Base-by-base conservation (phyloP, 1,140 invertebrate genomes). In the Eriocheir sinensis region DNA sequence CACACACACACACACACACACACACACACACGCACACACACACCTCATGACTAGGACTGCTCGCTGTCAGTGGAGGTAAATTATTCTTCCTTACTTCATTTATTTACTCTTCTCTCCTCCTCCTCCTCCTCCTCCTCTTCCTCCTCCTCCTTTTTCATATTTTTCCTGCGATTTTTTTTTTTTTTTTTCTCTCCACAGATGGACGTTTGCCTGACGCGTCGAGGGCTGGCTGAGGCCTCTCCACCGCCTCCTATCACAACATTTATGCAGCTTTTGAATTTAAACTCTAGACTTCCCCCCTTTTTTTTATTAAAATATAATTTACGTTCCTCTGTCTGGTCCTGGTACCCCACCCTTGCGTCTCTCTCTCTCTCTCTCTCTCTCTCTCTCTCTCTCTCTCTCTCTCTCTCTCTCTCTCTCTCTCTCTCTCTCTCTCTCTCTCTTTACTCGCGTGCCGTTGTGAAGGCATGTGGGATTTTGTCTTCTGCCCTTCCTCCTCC, bases 351-450 rank as follows among this genome's bases (percentile, higher is more conserved):
- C n/a, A n/a, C n/a, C n/a, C n/a, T n/a, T n/a, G n/a, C n/a, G n/a
- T n/a, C 30, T 36, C 88, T 44, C 41, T 48, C 88, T 89, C 41
- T 48, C 88, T 89, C 41, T 48, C 88, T 89, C 41, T 48, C 88
- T 90, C 44, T 53, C 89, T 90, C 44, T 53, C 89, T 89, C 40
- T 41, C 86, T 89, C 44, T 90, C 89, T 40, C 32, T 90, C 40
- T 90, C 89, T 90, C 48, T 90, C 32, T 34, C 38, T 89, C 44
- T 41, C 88, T 89, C 48, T 32, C 48, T 60, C 89, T 53, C 41
- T 34, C 32, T 48, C 27, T 53, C 41, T 53, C 48, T 53, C 48
- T 53, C 48, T 53, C 48, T 30, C 30, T 41, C 44, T 32, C 48
- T 53, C 1, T 53, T 53, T 53, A 53, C 48, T 72, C 8, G 60